Evolutionary conservation across 2,797 vertebrate genomes (phyloP).

Genomic region (Halcyon chelicuti): DNA sequence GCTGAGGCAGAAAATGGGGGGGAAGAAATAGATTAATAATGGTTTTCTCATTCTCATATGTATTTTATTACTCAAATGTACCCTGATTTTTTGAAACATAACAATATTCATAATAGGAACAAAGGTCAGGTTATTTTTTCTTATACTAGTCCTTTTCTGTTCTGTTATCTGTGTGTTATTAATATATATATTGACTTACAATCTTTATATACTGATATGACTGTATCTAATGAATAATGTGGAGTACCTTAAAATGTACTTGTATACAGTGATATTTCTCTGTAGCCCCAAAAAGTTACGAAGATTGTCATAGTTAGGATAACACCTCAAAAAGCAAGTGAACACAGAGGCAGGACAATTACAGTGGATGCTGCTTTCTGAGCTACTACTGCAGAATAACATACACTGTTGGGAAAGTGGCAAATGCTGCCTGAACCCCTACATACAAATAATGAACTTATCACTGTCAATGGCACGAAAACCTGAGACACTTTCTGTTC

Average conservation of each 20-base stretch:
- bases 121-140: neutral
- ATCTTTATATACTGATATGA: neutral
- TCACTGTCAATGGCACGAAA: neutral
- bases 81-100: neutral
- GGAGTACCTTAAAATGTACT: neutral
- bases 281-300: neutral
- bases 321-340: neutral
- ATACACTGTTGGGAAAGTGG: neutral
- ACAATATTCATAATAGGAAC: neutral
- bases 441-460: neutral
- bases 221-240: neutral
- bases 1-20: neutral
- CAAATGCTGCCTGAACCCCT: neutral
- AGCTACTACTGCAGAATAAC: neutral
- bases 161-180: neutral
- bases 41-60: neutral
- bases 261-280: neutral
- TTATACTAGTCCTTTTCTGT: neutral
- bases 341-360: neutral
- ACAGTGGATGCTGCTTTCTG: neutral
- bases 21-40: neutral
- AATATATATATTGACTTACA: neutral
- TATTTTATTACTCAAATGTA: neutral
- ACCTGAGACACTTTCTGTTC: neutral
- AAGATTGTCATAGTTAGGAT: neutral